A percentile compares a stretch with the other conserved stretches of the same genome.
phyloP scores from a whole-genome alignment of 2,888 invertebrate species.

The Habroteleia sp. region DNA sequence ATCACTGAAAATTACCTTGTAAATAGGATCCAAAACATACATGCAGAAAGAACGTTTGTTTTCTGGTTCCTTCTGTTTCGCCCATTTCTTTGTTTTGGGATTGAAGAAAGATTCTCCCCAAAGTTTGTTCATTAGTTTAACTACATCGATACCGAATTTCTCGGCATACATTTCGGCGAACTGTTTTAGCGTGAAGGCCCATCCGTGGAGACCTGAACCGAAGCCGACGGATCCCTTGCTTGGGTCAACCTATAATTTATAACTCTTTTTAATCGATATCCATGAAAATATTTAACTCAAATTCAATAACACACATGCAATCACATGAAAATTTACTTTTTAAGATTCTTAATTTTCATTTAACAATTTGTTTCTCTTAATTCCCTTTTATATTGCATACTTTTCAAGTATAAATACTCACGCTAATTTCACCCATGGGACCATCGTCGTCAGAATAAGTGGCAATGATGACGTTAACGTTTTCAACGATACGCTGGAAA shows the following conservation, averaged over 20 bases:
- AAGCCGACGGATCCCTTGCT: slow-evolving; percentile 99
- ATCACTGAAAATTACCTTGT: no score
- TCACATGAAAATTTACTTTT: no score
- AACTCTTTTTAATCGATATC: background rate
- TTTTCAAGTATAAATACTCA: slow-evolving; percentile 80
- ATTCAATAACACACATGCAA: no score
- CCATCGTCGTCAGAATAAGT: slow-evolving; percentile 98
- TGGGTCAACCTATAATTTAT: slow-evolving; percentile 89
- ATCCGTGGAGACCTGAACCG: slow-evolving; percentile 99
- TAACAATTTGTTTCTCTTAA: background rate
- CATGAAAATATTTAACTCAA: no score
- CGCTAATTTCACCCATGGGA: slow-evolving; percentile 99
- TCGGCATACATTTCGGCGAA: slow-evolving; percentile 99
- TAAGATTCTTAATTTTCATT: no score
- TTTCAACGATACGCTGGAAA: slow-evolving; percentile 99
- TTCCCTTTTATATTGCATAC: slow-evolving; percentile 5
- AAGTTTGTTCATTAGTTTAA: slow-evolving; percentile 97
- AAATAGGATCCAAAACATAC: slow-evolving; percentile 99
- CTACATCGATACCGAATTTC: slow-evolving; percentile 98
- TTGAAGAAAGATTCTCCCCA: slow-evolving; percentile 99
- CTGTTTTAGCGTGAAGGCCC: slow-evolving; percentile 99
- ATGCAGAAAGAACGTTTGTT: slow-evolving; percentile 99
- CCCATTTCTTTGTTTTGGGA: slow-evolving; percentile 98
- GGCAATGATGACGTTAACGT: slow-evolving; percentile 99
- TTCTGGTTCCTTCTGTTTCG: slow-evolving; percentile 93